These are phyloP conservation scores for Miichthys miiuy DNA, from an alignment of 2,797 vertebrate species.

Conservation along the genomic window DNA sequence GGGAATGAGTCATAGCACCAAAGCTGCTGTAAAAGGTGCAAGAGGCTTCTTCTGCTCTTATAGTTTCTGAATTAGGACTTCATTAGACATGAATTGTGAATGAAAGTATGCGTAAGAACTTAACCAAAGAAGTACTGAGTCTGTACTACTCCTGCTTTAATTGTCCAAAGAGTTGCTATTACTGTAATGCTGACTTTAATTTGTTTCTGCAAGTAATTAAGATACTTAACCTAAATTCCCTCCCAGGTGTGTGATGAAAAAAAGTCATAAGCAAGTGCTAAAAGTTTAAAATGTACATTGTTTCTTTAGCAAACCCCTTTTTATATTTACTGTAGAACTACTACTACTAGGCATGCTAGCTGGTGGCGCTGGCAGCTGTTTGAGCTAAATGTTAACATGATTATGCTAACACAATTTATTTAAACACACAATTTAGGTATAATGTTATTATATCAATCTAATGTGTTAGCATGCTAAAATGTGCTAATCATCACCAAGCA, in stretches of 20 bases:
- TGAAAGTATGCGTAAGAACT: background rate
- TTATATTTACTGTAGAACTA: background rate
- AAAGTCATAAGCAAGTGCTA: background rate
- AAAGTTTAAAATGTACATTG: background rate
- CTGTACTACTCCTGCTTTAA: background rate
- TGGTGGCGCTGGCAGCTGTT: too few relatives aligned
- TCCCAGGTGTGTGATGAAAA: background rate
- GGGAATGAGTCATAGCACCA: slow-evolving; percentile 5
- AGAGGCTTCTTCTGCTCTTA: background rate
- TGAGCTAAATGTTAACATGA: background rate
- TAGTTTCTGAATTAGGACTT: too few relatives aligned
- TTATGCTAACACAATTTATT: background rate
- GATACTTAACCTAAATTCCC: background rate
- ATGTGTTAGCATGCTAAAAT: background rate
- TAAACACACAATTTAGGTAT: background rate
- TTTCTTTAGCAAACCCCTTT: background rate
- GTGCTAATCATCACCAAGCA: too few relatives aligned
- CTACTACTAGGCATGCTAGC: too few relatives aligned
- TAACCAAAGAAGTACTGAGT: background rate
- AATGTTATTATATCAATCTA: background rate
- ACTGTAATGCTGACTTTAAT: background rate
- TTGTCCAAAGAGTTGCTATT: background rate
- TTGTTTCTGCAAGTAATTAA: background rate
- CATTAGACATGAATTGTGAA: background rate
- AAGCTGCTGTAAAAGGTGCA: background rate